Conservation (phyloP, 1,140 invertebrate genomes). For the Leucophenga varia region DNA sequence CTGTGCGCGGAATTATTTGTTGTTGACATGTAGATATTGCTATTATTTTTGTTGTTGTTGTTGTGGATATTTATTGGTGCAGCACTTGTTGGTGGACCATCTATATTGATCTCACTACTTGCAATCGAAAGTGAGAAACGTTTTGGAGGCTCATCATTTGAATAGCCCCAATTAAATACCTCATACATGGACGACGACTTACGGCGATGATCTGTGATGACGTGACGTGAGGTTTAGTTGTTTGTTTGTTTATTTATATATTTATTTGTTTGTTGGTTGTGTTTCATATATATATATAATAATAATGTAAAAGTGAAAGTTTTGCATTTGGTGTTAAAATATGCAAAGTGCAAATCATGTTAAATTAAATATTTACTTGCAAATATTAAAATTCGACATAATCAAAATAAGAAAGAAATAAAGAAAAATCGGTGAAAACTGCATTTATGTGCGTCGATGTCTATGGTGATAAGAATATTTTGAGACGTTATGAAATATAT, state of each 20-base stretch:
- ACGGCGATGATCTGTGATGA: slow-evolving; percentile 48
- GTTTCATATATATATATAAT: slow-evolving; percentile 13
- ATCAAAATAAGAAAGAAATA: too few relatives aligned
- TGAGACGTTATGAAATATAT: too few relatives aligned
- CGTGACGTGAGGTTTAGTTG: background rate
- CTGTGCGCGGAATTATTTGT: slow-evolving; percentile 1
- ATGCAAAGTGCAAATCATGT: background rate
- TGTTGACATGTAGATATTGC: slow-evolving; percentile 22
- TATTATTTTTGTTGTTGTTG: slow-evolving; percentile 26
- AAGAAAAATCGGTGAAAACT: too few relatives aligned
- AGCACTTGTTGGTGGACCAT: slow-evolving; percentile 34
- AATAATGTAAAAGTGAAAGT: slow-evolving; percentile 13
- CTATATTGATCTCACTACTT: slow-evolving; percentile 54
- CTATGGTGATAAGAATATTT: too few relatives aligned
- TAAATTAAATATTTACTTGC: background rate
- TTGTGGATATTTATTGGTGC: slow-evolving; percentile 31
- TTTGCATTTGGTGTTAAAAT: background rate
- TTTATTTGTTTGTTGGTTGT: slow-evolving; percentile 8
- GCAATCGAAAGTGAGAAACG: slow-evolving; percentile 51
- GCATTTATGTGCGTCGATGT: too few relatives aligned
- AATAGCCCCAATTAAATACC: slow-evolving; percentile 71
- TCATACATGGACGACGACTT: slow-evolving; percentile 76
- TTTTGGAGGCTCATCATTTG: slow-evolving; percentile 58
- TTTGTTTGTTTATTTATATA: too few relatives aligned
- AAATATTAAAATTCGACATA: too few relatives aligned